phyloP scores from a whole-genome alignment of 2,113 vertebrate species.

The Psilopsiagon aurifrons region DNA sequence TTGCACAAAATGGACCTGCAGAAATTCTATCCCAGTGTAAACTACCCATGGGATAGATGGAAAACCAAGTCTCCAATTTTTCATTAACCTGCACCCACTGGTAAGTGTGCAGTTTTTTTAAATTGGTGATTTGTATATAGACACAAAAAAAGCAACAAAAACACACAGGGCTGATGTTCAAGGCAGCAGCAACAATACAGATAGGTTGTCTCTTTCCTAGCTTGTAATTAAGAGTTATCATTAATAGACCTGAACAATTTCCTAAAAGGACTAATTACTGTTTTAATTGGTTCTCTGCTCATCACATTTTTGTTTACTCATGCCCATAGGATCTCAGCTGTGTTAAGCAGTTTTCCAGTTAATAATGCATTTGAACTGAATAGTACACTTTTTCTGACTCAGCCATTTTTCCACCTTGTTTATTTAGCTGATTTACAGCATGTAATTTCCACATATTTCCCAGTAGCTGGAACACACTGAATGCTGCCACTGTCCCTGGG shows the following conservation, averaged over 20 bases:
- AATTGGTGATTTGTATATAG: neutral
- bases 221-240: neutral
- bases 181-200: neutral
- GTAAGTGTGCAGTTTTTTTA: neutral
- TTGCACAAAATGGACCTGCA: neutral
- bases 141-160: neutral
- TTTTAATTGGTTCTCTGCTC: slow-evolving; percentile 12
- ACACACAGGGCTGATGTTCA: neutral
- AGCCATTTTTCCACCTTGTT: slow-evolving; percentile 34
- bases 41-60: neutral
- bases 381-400: slow-evolving; percentile 21
- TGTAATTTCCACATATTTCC: slow-evolving; percentile 33
- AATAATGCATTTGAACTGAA: neutral
- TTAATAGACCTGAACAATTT: neutral
- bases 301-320: slow-evolving; percentile 9
- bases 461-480: slow-evolving; percentile 37
- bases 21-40: neutral
- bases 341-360: slow-evolving; percentile 39
- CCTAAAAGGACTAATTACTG: neutral
- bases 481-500: slow-evolving; percentile 34
- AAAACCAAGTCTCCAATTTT: neutral
- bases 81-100: neutral
- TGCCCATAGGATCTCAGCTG: slow-evolving; percentile 22
- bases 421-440: slow-evolving; percentile 34
- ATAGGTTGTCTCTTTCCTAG: neutral